These are phyloP conservation scores for Coelogynopora nodosa DNA, from an alignment of 2,888 invertebrate species.

Conservation along the genomic window DNA sequence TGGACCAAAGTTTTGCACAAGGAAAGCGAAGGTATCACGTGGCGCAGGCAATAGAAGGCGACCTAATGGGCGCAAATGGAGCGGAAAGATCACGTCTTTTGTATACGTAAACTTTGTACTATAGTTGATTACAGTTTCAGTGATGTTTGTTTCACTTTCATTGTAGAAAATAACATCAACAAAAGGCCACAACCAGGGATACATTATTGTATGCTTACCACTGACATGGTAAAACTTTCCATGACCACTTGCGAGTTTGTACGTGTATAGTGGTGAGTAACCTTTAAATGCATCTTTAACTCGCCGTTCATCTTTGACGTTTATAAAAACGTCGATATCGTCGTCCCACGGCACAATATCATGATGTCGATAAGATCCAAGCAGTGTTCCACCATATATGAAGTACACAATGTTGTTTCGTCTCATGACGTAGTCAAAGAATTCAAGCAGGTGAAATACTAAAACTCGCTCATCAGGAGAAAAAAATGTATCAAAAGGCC, in stretches of 20 bases:
- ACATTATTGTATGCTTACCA: conserved; percentile 40
- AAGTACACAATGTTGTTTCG: too few relatives aligned
- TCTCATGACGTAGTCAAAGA: too few relatives aligned
- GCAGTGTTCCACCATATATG: too few relatives aligned
- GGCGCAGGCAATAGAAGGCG: conserved; percentile 47
- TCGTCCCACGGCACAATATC: too few relatives aligned
- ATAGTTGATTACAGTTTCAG: conserved; percentile 48
- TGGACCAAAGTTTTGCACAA: conserved; percentile 46
- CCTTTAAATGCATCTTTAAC: too few relatives aligned
- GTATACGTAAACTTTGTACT: conserved; percentile 44
- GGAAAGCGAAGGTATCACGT: conserved; percentile 45
- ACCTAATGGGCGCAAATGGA: conserved; percentile 48
- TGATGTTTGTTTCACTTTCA: conserved; percentile 48
- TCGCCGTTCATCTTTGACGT: too few relatives aligned
- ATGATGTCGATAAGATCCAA: too few relatives aligned
- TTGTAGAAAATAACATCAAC: conserved; percentile 49
- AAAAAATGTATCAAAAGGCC: too few relatives aligned
- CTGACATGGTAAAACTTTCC: conserved; percentile 47
- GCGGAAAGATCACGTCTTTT: conserved; percentile 48
- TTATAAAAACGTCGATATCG: too few relatives aligned
- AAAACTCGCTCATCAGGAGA: too few relatives aligned
- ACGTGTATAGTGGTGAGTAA: conserved; percentile 35
- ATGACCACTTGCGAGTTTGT: conserved; percentile 36
- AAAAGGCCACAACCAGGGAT: conserved; percentile 50
- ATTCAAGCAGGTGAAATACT: too few relatives aligned